Conservation (phyloP, 2,797 vertebrate species). For the Margarornis squamiger region DNA sequence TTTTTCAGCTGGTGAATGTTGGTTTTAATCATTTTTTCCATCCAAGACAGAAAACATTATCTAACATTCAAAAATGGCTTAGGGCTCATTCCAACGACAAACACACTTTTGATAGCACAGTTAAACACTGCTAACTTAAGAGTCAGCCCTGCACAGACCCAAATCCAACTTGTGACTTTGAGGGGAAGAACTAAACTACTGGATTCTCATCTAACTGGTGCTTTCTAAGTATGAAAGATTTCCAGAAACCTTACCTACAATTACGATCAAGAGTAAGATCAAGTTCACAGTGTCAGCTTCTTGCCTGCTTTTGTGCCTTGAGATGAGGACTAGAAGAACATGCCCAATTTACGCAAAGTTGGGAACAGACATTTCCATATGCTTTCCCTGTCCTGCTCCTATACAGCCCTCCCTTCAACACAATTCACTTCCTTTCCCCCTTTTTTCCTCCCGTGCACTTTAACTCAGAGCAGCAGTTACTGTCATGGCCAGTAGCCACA, state of each 20-base stretch:
- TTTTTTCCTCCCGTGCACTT: not conserved
- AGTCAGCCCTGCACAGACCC: not conserved
- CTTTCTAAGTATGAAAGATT: not conserved
- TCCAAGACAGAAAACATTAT: not conserved
- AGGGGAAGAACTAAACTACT: not conserved
- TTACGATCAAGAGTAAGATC: not conserved
- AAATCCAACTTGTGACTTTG: not conserved
- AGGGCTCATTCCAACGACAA: not conserved
- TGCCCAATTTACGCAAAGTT: not conserved
- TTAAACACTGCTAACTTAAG: not conserved
- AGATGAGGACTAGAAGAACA: not conserved
- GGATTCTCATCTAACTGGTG: not conserved
- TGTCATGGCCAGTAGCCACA: not conserved
- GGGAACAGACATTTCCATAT: not conserved
- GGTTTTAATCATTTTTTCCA: not conserved
- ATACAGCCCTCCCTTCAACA: not conserved
- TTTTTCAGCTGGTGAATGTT: not conserved
- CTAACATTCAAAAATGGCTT: not conserved
- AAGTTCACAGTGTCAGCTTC: not conserved
- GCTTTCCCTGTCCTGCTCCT: not conserved
- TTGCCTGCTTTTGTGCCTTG: not conserved
- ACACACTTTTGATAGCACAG: not conserved
- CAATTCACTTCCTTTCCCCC: not conserved
- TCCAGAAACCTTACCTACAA: not conserved
- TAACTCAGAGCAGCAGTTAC: not conserved